phyloP scores from a whole-genome alignment of 2,113 vertebrate species.

The Percopsis transmontana region DNA sequence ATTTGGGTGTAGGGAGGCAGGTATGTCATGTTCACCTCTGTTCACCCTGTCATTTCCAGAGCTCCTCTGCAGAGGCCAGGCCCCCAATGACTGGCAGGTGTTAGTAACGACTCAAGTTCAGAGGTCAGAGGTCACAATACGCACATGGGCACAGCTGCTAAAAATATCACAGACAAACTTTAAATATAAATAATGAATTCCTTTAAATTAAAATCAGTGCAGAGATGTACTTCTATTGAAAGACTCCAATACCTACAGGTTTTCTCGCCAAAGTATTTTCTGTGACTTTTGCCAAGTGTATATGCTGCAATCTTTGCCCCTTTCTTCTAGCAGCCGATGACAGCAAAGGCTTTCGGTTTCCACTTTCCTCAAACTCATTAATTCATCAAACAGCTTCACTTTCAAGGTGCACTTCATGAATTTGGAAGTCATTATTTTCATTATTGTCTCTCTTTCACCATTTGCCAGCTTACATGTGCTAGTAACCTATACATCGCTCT shows the following conservation, averaged over 20 bases:
- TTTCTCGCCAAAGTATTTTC: background rate
- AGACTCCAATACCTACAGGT: constrained; percentile 2
- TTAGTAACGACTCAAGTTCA: constrained; percentile 68
- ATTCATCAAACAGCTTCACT: constrained; percentile 9
- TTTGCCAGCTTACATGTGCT: constrained; percentile 3
- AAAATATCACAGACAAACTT: background rate
- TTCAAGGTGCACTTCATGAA: constrained; percentile 8
- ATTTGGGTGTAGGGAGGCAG: constrained; percentile 56
- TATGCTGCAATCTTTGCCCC: constrained; percentile 6
- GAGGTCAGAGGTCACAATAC: constrained; percentile 62
- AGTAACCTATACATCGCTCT: constrained; percentile 12
- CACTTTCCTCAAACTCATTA: background rate
- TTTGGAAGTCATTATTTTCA: constrained; percentile 3
- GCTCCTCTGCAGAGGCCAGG: constrained; percentile 45
- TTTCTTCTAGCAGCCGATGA: constrained; percentile 9
- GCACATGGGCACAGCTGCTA: constrained; percentile 66
- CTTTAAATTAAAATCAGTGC: background rate
- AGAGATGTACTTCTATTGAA: background rate
- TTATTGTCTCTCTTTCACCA: background rate
- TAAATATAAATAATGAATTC: background rate
- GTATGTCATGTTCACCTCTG: constrained; percentile 65
- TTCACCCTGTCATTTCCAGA: background rate
- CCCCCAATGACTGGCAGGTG: constrained; percentile 72
- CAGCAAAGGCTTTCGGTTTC: background rate
- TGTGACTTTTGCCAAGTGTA: constrained; percentile 4